Conservation (phyloP, 2,113 vertebrate species). For the Cynocephalus volans region DNA sequence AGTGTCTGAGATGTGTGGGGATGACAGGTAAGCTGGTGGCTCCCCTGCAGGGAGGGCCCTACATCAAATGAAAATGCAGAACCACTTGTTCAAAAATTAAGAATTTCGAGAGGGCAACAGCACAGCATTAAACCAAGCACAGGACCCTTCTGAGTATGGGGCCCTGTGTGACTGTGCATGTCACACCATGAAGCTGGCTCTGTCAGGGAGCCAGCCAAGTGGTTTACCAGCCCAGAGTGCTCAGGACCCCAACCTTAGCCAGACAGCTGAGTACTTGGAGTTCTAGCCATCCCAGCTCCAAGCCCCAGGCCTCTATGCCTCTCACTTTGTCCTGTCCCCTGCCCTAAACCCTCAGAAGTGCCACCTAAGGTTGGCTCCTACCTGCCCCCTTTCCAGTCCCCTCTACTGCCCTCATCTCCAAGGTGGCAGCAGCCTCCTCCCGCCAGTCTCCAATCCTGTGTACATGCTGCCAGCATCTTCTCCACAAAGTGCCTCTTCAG, state of each 20-base stretch:
- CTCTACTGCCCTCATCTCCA: not conserved
- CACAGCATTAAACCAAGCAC: not conserved
- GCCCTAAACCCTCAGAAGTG: not conserved
- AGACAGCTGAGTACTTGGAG: not conserved
- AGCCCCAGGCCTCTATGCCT: not conserved
- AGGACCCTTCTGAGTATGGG: not conserved
- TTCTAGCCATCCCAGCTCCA: not conserved
- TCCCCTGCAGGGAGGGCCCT: not conserved
- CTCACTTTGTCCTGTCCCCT: not conserved
- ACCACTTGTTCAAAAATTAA: not conserved
- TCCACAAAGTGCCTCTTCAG: slow-evolving; percentile 72
- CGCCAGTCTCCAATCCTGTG: not conserved
- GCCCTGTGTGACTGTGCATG: not conserved
- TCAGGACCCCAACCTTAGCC: not conserved
- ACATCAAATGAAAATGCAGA: not conserved
- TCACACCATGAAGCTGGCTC: not conserved
- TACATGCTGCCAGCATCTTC: not conserved
- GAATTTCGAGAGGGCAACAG: not conserved
- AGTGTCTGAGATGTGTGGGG: not conserved
- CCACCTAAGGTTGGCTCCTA: not conserved
- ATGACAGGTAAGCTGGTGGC: not conserved
- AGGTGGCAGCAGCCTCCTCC: not conserved
- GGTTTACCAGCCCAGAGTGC: not conserved
- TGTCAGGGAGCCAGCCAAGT: not conserved
- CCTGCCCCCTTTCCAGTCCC: not conserved